Evolutionary conservation across 2,113 vertebrate species (phyloP), one percentile per base, ranked within the genome.

Genomic region (Erythrocercus mccallii): DNA sequence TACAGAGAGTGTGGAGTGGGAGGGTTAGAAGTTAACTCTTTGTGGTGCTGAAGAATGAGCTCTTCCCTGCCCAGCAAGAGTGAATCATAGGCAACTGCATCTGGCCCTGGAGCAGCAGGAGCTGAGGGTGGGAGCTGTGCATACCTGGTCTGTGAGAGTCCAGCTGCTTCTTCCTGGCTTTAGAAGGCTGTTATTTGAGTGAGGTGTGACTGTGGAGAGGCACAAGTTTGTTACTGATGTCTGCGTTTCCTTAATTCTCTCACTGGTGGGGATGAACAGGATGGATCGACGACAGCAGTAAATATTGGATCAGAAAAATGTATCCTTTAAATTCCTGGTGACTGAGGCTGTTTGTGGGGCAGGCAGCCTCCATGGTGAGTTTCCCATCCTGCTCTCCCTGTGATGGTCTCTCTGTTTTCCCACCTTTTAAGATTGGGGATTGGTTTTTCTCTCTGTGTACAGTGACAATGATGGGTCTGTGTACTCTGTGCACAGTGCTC

Each of bases 301-400:
- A 97, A 94, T 38, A n/a, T 83, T 33, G 92, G 88, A 87, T 96
- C 97, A 12, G 98, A 98, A 57, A 98, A 97, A 93, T 97, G 98
- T 98, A 98, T 98, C 98, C 98, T 98, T 98, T 94, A 44, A 62
- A 12, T 82, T 53, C 27, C n/a, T 13, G 3, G 33, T 61, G 64
- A 15, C 33, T 22, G 2, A 4, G 79, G 64, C 40, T 81, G 48
- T 70, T 42, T 22, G 38, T 60, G n/a, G 70, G 70, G 77, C n/a
- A 38, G 78, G 89, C 77, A 58, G n/a, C 24, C 60, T 37, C 65
- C n/a, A 14, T 0, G 2, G 48, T 23, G 87, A 35, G 37, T 10
- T 62, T 70, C 50, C 61, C 14, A 3, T 53, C 28, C 45, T 51
- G 44, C 38, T 61, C 11, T 15, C 11, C 6, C 50, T 0, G 0